These are phyloP conservation scores for Conchocele bisecta DNA, from an alignment of 2,888 invertebrate species.

Conservation along the genomic window DNA sequence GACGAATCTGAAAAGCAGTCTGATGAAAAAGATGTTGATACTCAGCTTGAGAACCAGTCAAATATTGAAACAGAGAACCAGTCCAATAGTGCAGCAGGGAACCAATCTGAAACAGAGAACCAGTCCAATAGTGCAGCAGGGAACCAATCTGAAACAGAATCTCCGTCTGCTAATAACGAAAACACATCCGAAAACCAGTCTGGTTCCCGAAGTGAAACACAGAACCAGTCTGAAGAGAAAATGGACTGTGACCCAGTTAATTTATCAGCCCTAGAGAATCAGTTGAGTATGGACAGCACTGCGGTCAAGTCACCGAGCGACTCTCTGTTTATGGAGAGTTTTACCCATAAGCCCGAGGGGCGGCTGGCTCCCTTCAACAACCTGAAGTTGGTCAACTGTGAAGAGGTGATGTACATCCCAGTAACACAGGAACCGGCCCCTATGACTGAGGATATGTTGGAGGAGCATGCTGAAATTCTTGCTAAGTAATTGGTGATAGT, in stretches of 20 bases:
- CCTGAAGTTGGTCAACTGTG: conserved; percentile 86
- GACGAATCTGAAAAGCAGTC: conserved; percentile 50
- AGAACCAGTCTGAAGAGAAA: conserved; percentile 39
- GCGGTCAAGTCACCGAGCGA: conserved; percentile 59
- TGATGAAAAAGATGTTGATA: conserved; percentile 40
- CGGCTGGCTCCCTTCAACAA: conserved; percentile 88
- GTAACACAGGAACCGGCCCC: conserved; percentile 95
- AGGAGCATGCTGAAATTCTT: conserved; percentile 95
- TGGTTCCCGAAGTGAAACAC: neutral
- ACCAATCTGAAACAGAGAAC: conserved; percentile 2
- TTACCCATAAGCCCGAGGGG: conserved; percentile 86
- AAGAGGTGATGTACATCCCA: conserved; percentile 91
- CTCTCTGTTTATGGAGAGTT: conserved; percentile 64
- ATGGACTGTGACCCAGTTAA: conserved; percentile 28
- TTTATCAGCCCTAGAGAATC: conserved; percentile 1
- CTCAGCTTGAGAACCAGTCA: conserved; percentile 18
- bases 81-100: neutral
- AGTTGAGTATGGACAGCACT: conserved; percentile 38
- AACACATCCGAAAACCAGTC: conserved; percentile 5
- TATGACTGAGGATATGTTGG: conserved; percentile 98
- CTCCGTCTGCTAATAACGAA: neutral
- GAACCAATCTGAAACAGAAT: conserved; percentile 7
- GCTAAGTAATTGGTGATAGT: conserved; percentile 85
- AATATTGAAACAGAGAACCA: conserved; percentile 1
- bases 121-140: conserved; percentile 1